These are phyloP conservation scores for Zosterops hypoxanthus DNA, from an alignment of 2,113 vertebrate species.

Conservation along the genomic window DNA sequence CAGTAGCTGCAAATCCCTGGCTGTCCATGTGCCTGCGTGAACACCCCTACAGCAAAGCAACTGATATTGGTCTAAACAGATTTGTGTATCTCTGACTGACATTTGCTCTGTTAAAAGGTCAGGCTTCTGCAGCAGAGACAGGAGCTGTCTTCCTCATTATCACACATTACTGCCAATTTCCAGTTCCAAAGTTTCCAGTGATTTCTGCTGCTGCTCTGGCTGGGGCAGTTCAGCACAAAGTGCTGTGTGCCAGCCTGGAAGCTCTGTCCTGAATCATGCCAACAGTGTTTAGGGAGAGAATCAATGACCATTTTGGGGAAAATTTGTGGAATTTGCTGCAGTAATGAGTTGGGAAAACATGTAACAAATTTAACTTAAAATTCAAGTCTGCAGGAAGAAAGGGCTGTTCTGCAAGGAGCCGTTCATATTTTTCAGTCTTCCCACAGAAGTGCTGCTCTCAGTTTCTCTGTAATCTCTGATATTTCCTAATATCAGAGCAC, in stretches of 20 bases:
- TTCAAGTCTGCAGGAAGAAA: neutral
- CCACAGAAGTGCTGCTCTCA: neutral
- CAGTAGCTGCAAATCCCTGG: neutral
- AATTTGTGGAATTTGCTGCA: neutral
- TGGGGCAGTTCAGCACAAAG: neutral
- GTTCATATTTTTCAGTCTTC: neutral
- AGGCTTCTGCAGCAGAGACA: constrained; percentile 6
- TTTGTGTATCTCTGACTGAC: constrained; percentile 62
- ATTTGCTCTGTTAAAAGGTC: constrained; percentile 70
- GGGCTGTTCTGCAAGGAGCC: neutral
- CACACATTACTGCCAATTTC: constrained; percentile 33
- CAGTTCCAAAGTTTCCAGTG: neutral
- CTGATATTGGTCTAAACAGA: constrained; percentile 51
- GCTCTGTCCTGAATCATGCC: neutral
- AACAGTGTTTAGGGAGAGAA: accelerated
- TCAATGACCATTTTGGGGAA: neutral
- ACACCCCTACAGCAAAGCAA: neutral
- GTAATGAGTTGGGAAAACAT: neutral
- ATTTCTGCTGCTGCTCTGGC: neutral
- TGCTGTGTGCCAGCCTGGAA: neutral
- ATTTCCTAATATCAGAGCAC: neutral
- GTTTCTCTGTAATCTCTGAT: neutral
- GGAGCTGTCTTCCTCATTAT: constrained; percentile 51
- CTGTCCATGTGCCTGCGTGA: neutral
- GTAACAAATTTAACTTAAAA: neutral